These are phyloP conservation scores for Sebastes diploproa DNA, from an alignment of 2,797 vertebrate species.

Conservation along the genomic window DNA sequence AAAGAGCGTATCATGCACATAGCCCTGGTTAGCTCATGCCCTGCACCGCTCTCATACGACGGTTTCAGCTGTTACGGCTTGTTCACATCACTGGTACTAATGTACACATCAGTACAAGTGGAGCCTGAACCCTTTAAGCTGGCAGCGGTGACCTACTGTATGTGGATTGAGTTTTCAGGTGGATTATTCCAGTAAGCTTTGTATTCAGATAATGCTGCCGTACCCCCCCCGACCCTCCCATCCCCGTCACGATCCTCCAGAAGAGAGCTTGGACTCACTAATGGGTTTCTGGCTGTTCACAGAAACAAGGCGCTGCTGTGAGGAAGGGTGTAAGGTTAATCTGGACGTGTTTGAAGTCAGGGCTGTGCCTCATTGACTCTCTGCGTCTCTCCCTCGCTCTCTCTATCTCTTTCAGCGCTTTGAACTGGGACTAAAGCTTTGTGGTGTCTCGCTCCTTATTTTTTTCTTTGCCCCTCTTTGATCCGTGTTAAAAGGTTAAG, in stretches of 20 bases:
- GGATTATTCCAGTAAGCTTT: not conserved
- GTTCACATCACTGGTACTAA: not conserved
- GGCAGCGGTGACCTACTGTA: not conserved
- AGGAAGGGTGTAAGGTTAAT: conserved; percentile 62
- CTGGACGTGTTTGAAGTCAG: conserved; percentile 72
- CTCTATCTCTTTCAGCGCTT: conserved; percentile 25
- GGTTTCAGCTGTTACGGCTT: too few species aligned
- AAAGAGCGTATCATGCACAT: too few species aligned
- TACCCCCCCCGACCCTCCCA: not conserved
- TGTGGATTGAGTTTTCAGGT: not conserved
- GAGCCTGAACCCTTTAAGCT: not conserved
- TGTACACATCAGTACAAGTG: not conserved
- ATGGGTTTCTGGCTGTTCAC: conserved; percentile 57
- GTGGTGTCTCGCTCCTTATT: conserved; percentile 35
- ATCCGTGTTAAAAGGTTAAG: conserved; percentile 60
- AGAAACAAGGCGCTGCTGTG: conserved; percentile 49
- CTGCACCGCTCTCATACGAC: too few species aligned
- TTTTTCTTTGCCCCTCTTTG: conserved; percentile 36
- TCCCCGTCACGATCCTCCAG: conserved; percentile 11
- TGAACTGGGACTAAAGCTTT: conserved; percentile 62
- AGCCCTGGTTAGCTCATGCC: too few species aligned
- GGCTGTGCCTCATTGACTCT: conserved; percentile 66
- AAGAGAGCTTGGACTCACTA: conserved; percentile 53
- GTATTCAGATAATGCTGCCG: conserved; percentile 31
- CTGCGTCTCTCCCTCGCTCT: conserved; percentile 9